Evolutionary conservation across 1,140 invertebrate species (phyloP).

Genomic region (Atta colombica): DNA sequence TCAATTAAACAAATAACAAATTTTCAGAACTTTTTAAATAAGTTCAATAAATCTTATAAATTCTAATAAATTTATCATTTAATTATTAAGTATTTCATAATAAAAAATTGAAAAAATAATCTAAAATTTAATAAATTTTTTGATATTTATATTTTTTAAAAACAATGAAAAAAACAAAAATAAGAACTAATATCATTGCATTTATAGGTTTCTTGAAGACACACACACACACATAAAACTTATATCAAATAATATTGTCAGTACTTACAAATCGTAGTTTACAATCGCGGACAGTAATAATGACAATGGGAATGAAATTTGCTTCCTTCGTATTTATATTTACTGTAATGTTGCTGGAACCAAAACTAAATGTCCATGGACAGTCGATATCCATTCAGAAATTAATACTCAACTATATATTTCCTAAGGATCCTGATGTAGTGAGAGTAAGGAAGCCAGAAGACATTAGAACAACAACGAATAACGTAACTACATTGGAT

Average conservation of each 20-base stretch:
- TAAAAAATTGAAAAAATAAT: too few relatives aligned
- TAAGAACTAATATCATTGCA: background rate
- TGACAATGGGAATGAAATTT: background rate
- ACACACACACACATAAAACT: background rate
- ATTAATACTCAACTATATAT: background rate
- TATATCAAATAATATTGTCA: background rate
- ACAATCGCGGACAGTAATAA: background rate
- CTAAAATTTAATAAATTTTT: too few relatives aligned
- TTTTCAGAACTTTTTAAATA: too few relatives aligned
- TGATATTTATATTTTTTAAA: too few relatives aligned
- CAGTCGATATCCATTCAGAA: background rate
- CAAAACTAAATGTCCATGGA: background rate
- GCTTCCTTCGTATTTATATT: background rate
- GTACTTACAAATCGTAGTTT: background rate
- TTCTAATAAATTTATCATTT: too few relatives aligned
- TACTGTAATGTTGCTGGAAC: background rate
- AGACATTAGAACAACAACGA: background rate
- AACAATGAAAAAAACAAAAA: too few relatives aligned
- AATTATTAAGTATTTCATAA: too few relatives aligned
- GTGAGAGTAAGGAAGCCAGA: constrained; percentile 8
- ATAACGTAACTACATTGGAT: background rate
- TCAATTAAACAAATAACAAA: too few relatives aligned
- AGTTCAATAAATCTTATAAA: too few relatives aligned
- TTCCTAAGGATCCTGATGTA: background rate
- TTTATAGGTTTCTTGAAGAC: background rate